phyloP scores from a whole-genome alignment of 1,140 invertebrate genomes.

The Eciton burchellii region DNA sequence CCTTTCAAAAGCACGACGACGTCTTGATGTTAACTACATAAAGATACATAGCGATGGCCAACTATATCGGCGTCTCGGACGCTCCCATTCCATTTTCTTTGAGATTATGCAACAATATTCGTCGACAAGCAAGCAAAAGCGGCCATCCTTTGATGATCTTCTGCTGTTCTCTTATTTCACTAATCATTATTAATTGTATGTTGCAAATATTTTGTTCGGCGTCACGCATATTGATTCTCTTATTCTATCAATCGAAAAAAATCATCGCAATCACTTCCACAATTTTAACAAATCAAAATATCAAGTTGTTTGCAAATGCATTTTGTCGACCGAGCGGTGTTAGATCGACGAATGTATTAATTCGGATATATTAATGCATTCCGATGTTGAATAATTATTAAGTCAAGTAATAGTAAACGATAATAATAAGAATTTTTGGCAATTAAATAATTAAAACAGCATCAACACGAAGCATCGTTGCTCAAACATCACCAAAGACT shows the following conservation, averaged over 20 bases:
- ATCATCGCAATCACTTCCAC: no score
- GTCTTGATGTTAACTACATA: background rate
- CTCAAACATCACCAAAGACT: background rate
- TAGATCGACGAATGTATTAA: background rate
- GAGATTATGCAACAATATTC: background rate
- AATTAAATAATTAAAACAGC: background rate
- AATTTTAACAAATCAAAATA: no score
- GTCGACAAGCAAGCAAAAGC: background rate
- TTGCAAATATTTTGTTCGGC: no score
- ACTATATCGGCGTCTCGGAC: background rate
- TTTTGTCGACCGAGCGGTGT: no score
- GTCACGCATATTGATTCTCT: no score
- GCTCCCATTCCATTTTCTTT: no score
- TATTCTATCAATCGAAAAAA: no score
- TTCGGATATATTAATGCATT: background rate
- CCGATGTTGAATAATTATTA: background rate
- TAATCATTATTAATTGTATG: background rate
- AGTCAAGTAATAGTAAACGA: background rate
- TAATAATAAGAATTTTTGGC: background rate
- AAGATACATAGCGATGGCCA: background rate
- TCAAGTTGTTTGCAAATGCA: no score
- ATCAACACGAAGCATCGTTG: background rate
- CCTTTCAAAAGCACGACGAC: background rate
- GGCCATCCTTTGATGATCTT: background rate
- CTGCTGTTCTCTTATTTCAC: background rate